Evolutionary conservation across 1,140 invertebrate species (phyloP).

Genomic region (Rhagoletis zephyria): DNA sequence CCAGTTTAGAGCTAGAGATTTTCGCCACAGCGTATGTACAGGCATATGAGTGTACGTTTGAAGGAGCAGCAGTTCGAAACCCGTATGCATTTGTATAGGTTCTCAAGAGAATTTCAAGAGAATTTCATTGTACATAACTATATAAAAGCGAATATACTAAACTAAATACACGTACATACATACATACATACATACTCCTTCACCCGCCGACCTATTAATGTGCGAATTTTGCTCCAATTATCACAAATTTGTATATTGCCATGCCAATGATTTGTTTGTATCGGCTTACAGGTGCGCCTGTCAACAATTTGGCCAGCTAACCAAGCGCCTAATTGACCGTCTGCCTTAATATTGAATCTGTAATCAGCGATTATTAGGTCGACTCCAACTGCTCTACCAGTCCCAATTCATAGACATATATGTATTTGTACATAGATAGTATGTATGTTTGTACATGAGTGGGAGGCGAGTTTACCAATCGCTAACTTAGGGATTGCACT

Average conservation of each 20-base stretch:
- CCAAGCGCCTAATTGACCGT: slow-evolving; percentile 14
- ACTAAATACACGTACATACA: too few relatives aligned
- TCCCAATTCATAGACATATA: not conserved
- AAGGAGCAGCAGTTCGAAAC: too few relatives aligned
- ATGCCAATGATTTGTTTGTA: slow-evolving; percentile 44
- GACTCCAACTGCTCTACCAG: not conserved
- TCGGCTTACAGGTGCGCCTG: slow-evolving; percentile 4
- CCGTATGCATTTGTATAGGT: too few relatives aligned
- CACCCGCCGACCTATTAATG: not conserved
- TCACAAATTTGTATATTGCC: slow-evolving; percentile 37
- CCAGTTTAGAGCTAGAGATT: too few relatives aligned
- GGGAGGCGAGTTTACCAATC: slow-evolving; percentile 1
- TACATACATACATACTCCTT: not conserved
- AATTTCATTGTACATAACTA: too few relatives aligned
- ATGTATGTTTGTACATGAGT: not conserved
- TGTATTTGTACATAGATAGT: not conserved
- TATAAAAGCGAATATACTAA: too few relatives aligned
- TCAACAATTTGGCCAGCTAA: slow-evolving; percentile 17
- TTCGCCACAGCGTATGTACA: too few relatives aligned
- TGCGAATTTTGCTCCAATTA: slow-evolving; percentile 43
- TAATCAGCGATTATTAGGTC: slow-evolving; percentile 29
- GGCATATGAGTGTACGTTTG: too few relatives aligned
- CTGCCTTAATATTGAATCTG: slow-evolving; percentile 32
- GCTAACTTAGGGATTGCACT: not conserved
- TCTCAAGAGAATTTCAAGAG: too few relatives aligned